phyloP scores from a whole-genome alignment of 2,113 vertebrate genomes.

The Rhipidura dahli region DNA sequence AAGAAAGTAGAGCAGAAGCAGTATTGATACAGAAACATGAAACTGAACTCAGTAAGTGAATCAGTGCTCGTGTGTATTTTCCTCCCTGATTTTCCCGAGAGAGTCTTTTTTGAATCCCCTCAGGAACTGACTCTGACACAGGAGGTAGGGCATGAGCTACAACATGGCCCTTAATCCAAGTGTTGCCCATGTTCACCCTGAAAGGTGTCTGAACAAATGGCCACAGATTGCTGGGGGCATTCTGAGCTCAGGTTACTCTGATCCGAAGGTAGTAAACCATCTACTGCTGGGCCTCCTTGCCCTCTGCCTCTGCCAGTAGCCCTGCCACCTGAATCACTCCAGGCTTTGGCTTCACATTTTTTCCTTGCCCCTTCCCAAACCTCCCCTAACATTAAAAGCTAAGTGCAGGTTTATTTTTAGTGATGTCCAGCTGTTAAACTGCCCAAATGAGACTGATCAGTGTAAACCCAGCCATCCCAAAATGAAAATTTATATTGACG shows the following conservation, averaged over 20 bases:
- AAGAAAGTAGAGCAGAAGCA: not conserved
- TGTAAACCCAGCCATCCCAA: not conserved
- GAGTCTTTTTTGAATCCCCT: not conserved
- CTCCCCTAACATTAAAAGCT: not conserved
- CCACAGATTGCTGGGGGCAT: not conserved
- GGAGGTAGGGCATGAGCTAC: not conserved
- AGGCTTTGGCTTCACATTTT: not conserved
- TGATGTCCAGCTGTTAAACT: not conserved
- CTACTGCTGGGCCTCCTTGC: not conserved
- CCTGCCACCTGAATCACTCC: not conserved
- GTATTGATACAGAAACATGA: not conserved
- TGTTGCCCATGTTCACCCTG: not conserved
- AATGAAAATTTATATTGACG: not conserved
- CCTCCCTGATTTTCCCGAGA: not conserved
- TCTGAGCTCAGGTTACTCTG: not conserved
- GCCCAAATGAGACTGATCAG: not conserved
- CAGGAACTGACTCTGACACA: not conserved
- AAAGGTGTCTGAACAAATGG: not conserved
- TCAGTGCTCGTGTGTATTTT: not conserved
- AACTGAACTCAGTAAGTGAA: not conserved
- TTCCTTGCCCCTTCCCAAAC: not conserved
- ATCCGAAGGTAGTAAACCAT: not conserved
- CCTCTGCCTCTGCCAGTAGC: not conserved
- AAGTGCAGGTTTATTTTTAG: not conserved
- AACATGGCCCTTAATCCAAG: not conserved